Base-by-base conservation (phyloP, 2,888 invertebrate species). In the Smittia aterrima region DNA sequence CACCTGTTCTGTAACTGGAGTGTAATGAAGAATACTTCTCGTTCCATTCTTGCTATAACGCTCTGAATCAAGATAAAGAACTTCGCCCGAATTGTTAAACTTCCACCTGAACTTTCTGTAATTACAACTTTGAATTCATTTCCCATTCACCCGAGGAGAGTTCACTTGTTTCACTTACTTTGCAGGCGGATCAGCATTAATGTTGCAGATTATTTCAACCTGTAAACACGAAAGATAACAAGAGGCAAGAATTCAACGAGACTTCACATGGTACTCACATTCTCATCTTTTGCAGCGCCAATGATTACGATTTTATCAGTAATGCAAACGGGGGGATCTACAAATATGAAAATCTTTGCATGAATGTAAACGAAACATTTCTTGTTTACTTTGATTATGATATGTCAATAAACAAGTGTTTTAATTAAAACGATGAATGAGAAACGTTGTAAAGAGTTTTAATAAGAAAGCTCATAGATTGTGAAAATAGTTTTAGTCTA, bases 41-140 rank as follows among this genome's bases (percentile, higher is more conserved):
- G 88, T 88, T 77, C 91, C 91, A 81, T 90, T 90, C 77, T 87
- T 88, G 77, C 89, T 87, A 83, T 88, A 91, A 76, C 89, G 83
- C 80, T 89, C 90, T 25, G 89, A 86, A 47, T 88, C 88, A 58
- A 91, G 89, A 81, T 92, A 91, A 77, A 91, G 83, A 74, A 90
- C 91, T 83, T 92, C 92, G 1, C 92, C 92, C 16, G 92, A 92
- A 84, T 92, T 92, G 86, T 93, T 93, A 85, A 93, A 92, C 84
- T 92, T 92, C 93, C 93, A 93, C 78, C 90, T 88, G 85, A 93
- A 93, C 80, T 87, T 88, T 77, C 90, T 89, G 75, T 53, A 75
- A 54, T 16, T 32, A 38, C 20, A 20, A 54, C 24, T 16, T 54
- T 68, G 1, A n/a, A 22, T 27, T 58, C 58, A 22, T 58, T 38